Evolutionary conservation across 2,888 invertebrate species (phyloP).

Genomic region (Smittia aterrima): DNA sequence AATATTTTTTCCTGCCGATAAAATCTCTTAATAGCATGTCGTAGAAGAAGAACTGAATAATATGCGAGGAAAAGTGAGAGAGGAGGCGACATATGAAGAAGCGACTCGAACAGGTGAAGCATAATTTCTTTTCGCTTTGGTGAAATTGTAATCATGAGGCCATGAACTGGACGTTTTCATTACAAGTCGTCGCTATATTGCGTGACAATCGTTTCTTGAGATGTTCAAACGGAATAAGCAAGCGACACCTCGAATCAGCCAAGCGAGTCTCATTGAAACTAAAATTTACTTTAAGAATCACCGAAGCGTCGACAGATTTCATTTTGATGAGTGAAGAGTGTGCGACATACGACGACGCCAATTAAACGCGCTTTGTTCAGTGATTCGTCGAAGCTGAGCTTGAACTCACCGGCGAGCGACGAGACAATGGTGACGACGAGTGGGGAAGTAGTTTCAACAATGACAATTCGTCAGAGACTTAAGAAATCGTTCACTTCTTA

Average conservation of each 20-base stretch:
- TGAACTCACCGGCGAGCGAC: not conserved
- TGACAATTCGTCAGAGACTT: not conserved
- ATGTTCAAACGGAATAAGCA: not conserved
- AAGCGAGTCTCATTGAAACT: not conserved
- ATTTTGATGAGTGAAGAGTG: slow-evolving; percentile 1
- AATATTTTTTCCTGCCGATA: slow-evolving; percentile 4
- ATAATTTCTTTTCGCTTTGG: not conserved
- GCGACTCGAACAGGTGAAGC: slow-evolving; percentile 10
- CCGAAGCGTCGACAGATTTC: not conserved
- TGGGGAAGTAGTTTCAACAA: not conserved
- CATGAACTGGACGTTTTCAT: slow-evolving; percentile 30
- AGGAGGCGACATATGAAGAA: not conserved
- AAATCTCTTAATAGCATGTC: not conserved
- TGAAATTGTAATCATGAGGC: slow-evolving; percentile 19
- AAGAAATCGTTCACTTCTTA: too few relatives aligned
- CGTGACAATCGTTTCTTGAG: slow-evolving; percentile 32
- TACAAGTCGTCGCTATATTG: slow-evolving; percentile 32
- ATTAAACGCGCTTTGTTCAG: slow-evolving; percentile 37
- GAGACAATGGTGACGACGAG: slow-evolving; percentile 7
- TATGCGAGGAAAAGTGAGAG: not conserved
- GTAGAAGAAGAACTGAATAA: not conserved
- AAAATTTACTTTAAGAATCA: not conserved
- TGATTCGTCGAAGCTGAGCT: not conserved
- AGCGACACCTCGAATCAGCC: slow-evolving; percentile 26
- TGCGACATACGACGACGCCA: slow-evolving; percentile 38